Base-by-base conservation (phyloP, 37 sponge, comb jelly and placozoan species). In the Halichondria panicea region DNA sequence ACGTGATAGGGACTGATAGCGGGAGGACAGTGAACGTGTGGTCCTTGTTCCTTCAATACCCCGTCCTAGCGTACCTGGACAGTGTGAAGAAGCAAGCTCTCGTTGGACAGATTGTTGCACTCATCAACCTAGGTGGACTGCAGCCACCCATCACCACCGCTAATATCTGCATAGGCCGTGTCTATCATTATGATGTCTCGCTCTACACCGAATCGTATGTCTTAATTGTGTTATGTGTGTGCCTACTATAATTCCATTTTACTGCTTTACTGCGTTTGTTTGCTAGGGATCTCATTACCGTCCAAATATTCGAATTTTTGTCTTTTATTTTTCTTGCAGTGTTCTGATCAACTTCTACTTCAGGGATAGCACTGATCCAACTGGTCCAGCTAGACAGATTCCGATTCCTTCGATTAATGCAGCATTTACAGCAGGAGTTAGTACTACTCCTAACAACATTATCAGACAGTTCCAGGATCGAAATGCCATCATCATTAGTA, bases 181-280 rank as follows among this genome's bases (percentile, higher is more conserved):
- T 63, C 18, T 48, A 64, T 48, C 46, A 52, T 3, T 71, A 82
- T 52, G 27, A 36, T 22, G 58, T 82, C n/a, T 18, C 69, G 24
- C 28, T 40, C 22, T 89, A 84, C 53, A 33, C 60, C 5, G 90
- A 89, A 75, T 63, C 73, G 90, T 89, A 63, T 80, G 85, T 75
- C 53, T 4, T 35, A 6, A 44, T 43, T 25, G 7, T n/a, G 12
- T n/a, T 8, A n/a, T 59, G 8, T 59, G n/a, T 27, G 12, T 27
- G n/a, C 39, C 33, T 64, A 34, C 65, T 33, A 34, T 24, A 7
- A n/a, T n/a, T n/a, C n/a, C n/a, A n/a, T n/a, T n/a, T n/a, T n/a
- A n/a, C n/a, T n/a, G n/a, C n/a, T n/a, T n/a, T n/a, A n/a, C n/a
- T n/a, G n/a, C n/a, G n/a, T n/a, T n/a, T n/a, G n/a, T n/a, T n/a